These are phyloP conservation scores for Oscheius sp. DNA, from an alignment of 2,888 invertebrate genomes.

Conservation along the genomic window DNA sequence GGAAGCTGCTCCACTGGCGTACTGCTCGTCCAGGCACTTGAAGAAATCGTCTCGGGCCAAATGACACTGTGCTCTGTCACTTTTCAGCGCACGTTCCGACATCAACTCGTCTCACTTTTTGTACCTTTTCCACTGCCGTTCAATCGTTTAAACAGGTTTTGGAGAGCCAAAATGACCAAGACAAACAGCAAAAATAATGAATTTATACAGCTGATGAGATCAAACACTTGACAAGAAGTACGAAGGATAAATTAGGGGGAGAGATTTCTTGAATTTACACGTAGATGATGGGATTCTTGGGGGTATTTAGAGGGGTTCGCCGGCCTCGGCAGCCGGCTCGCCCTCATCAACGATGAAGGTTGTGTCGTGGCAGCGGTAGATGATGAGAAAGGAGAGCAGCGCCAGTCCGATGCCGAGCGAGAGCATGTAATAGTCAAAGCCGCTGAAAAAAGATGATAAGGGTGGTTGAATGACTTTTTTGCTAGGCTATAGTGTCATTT, in stretches of 20 bases:
- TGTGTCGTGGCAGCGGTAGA: conserved; percentile 52
- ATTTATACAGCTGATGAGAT: conserved; percentile 10
- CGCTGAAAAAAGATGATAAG: conserved; percentile 3
- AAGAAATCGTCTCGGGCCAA: conserved; percentile 38
- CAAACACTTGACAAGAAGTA: conserved; percentile 13
- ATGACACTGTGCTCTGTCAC: conserved; percentile 33
- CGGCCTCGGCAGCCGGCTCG: conserved; percentile 53
- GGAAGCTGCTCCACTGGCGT: neutral
- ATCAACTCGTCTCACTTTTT: neutral
- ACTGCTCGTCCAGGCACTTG: conserved; percentile 29
- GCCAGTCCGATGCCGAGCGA: conserved; percentile 37
- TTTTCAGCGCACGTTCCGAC: conserved; percentile 26
- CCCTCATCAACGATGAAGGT: conserved; percentile 62
- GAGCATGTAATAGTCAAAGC: conserved; percentile 35
- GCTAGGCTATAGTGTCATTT: too few species aligned
- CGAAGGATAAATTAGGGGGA: neutral
- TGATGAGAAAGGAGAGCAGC: conserved; percentile 46
- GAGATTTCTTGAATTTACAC: conserved; percentile 15
- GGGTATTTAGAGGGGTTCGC: conserved; percentile 53
- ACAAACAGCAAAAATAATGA: neutral
- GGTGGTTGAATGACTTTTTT: too few species aligned
- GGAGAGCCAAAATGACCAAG: too few species aligned
- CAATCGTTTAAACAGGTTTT: neutral
- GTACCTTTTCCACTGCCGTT: neutral
- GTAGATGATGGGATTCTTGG: conserved; percentile 1